Evolutionary conservation across 2,113 vertebrate species (phyloP).

Genomic region (Chloebia gouldiae): DNA sequence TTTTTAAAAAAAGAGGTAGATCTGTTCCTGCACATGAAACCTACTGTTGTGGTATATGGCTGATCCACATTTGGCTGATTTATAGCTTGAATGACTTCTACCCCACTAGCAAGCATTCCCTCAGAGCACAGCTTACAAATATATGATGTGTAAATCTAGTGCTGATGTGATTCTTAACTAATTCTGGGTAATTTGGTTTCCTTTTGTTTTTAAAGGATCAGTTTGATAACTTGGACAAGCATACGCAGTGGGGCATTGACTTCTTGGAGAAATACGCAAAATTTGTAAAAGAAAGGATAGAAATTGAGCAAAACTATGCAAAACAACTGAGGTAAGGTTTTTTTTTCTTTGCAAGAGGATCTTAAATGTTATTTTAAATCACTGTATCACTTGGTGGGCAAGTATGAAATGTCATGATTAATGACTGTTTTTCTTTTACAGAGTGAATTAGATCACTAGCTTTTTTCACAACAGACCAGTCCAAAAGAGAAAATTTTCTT

Average conservation of each 20-base stretch:
- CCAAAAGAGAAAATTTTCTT: neutral
- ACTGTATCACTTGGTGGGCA: neutral
- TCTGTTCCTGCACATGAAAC: neutral
- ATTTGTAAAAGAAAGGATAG: conserved; percentile 98
- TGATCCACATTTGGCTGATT: neutral
- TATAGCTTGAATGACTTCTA: neutral
- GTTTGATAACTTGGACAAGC: conserved; percentile 98
- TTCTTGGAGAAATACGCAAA: conserved; percentile 97
- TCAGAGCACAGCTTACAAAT: neutral
- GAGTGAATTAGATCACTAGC: neutral
- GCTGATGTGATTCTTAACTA: neutral
- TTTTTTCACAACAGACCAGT: neutral
- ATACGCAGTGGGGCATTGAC: conserved; percentile 98
- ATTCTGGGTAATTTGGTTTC: neutral
- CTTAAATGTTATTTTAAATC: neutral
- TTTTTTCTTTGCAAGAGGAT: neutral
- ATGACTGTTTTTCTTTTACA: neutral
- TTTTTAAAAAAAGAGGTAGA: neutral
- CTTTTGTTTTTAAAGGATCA: conserved; percentile 86
- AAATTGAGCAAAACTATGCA: conserved; percentile 97
- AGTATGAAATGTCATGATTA: neutral
- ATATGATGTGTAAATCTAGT: neutral
- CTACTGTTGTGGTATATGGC: neutral
- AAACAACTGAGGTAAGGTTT: conserved; percentile 91
- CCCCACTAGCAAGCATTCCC: neutral